phyloP scores from a whole-genome alignment of 2,888 invertebrate species.

The Cybosia mesomella region DNA sequence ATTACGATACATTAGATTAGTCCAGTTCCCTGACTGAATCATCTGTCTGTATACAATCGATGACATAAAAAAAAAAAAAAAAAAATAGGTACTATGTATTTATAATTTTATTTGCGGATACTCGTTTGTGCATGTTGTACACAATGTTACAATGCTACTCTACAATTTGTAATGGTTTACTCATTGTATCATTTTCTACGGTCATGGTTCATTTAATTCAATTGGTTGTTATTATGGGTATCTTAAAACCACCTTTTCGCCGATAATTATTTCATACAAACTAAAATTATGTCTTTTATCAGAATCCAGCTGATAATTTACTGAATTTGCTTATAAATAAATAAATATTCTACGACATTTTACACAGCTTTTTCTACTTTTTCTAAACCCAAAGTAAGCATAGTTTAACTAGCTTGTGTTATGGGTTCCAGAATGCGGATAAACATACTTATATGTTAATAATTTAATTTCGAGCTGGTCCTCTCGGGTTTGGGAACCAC shows the following conservation, averaged over 20 bases:
- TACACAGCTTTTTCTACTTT: too few species aligned
- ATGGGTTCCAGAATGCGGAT: too few species aligned
- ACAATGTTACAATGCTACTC: neutral
- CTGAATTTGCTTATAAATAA: too few species aligned
- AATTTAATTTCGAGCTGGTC: too few species aligned
- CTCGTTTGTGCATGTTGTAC: neutral
- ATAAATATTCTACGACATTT: too few species aligned
- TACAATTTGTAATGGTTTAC: neutral
- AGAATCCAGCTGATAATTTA: too few species aligned
- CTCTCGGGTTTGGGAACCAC: too few species aligned
- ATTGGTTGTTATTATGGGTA: neutral
- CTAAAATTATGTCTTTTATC: too few species aligned
- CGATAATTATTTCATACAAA: neutral
- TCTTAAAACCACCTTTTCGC: neutral
- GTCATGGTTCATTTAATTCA: constrained; percentile 3
- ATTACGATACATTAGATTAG: neutral
- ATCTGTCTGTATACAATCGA: neutral
- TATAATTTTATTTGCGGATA: neutral
- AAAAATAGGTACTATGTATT: neutral
- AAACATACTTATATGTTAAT: too few species aligned
- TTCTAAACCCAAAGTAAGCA: too few species aligned
- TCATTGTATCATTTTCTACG: constrained; percentile 9
- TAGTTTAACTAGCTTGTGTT: too few species aligned
- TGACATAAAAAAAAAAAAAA: too few species aligned
- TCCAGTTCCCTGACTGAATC: neutral